Percentiles rank a stretch among this genome's conserved stretches.
Evolutionary conservation across 2,888 invertebrate species (phyloP).

Genomic region (Pimpla rufipes): DNA sequence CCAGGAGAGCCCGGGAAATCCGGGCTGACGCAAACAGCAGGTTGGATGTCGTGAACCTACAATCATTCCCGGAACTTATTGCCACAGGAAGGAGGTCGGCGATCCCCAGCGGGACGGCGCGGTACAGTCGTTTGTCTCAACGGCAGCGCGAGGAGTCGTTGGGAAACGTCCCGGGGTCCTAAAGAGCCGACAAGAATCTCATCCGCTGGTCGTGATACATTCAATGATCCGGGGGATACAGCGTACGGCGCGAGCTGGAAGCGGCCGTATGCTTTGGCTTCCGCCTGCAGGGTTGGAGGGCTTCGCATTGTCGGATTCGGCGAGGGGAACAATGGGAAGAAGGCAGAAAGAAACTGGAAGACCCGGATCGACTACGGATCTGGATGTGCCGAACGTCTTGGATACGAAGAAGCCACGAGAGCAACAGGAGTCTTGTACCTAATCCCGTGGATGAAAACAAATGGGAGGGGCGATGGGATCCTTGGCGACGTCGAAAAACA

Average conservation of each 20-base stretch:
- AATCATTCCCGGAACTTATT: conserved; percentile 25
- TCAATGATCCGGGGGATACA: conserved; percentile 39
- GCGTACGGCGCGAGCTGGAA: conserved; percentile 1
- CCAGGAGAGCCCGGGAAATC: neutral
- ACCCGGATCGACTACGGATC: neutral
- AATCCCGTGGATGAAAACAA: conserved; percentile 59
- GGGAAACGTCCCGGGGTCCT: neutral
- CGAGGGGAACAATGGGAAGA: neutral
- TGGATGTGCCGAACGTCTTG: conserved; percentile 4
- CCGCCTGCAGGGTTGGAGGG: neutral
- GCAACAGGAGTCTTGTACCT: conserved; percentile 59
- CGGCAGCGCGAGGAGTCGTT: neutral
- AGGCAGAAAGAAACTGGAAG: neutral
- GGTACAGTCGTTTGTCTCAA: conserved; percentile 10
- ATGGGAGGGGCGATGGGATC: conserved; percentile 49
- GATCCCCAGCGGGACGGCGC: neutral
- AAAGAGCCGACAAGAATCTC: conserved; percentile 13
- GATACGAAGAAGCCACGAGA: neutral
- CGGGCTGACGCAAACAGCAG: conserved; percentile 5
- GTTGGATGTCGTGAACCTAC: conserved; percentile 1
- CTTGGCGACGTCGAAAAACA: conserved; percentile 39
- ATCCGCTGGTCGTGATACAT: conserved; percentile 19
- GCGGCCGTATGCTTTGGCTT: neutral
- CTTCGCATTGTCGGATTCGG: neutral
- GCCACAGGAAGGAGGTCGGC: neutral